Base-by-base conservation (phyloP, 2,113 vertebrate genomes). In the Rostratula benghalensis region DNA sequence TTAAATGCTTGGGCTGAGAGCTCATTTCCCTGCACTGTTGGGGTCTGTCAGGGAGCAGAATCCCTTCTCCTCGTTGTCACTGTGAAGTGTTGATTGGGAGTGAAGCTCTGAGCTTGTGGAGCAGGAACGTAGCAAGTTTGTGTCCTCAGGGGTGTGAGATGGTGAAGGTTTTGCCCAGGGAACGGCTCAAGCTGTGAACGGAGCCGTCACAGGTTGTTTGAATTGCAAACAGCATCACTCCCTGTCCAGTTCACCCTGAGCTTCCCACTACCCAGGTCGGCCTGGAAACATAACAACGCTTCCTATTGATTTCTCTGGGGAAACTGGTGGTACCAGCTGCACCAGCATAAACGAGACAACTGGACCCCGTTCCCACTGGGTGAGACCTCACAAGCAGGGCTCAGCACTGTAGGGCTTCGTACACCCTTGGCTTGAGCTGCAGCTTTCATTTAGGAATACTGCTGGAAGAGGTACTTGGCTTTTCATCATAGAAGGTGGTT, bases 381-480 rank as follows among this genome's bases (percentile, higher is more conserved):
- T 28, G 65, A 53, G 77, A 31, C 70, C 64, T 78, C n/a, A 31
- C 64, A 50, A 1, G n/a, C 39, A 21, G 61, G 43, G 57, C 71
- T 70, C 23, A 5, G 89, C 53, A 0, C 79, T 9, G 30, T 0
- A 13, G 71, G 57, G 37, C n/a, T 86, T 61, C 24, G 1, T 13
- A 17, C 0, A 0, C 50, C 28, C 19, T 28, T 30, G 71, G 65
- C 46, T 50, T 4, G 25, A 76, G 53, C 77, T 53, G 77, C 77
- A 57, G 91, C 81, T 95, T 65, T 79, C 41, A 27, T n/a, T 41
- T 68, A 16, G 53, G 53, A 30, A 6, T 11, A 4, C 64, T 68
- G 54, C 83, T 92, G 68, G 51, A 83, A 74, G 51, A 90, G 37
- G 19, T 22, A 4, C 46, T 86, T 86, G 88, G 79, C 92, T 93